A percentile compares a stretch with the other conserved stretches of the same genome.
Conservation (phyloP, 1,140 invertebrate genomes). For the Trichogramma pretiosum region DNA sequence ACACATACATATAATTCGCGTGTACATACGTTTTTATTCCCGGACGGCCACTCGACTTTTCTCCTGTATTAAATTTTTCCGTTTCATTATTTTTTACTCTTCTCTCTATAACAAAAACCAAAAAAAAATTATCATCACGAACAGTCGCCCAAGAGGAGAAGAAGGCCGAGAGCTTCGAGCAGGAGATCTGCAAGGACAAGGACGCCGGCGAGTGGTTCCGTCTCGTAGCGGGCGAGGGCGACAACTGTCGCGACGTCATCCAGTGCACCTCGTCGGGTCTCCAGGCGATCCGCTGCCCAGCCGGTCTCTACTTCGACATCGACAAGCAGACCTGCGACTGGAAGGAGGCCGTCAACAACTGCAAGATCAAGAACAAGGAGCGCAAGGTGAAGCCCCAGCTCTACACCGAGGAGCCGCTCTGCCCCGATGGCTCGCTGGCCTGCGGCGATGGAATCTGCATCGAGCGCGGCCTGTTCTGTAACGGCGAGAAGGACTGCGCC, state of each 20-base stretch:
- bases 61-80: no score
- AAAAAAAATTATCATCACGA: no score
- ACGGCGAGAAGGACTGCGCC: slow-evolving; percentile 81
- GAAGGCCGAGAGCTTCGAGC: slow-evolving; percentile 78
- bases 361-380: slow-evolving; percentile 84
- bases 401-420: slow-evolving; percentile 85
- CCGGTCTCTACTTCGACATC: slow-evolving; percentile 88
- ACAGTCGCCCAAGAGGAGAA: slow-evolving; percentile 60
- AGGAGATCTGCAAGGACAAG: slow-evolving; percentile 85
- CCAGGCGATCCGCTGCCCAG: slow-evolving; percentile 85
- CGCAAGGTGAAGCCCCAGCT: slow-evolving; percentile 81
- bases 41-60: no score
- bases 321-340: slow-evolving; percentile 94
- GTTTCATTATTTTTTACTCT: no score
- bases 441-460: slow-evolving; percentile 82
- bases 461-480: slow-evolving; percentile 85
- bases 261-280: slow-evolving; percentile 90
- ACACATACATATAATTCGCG: no score
- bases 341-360: slow-evolving; percentile 90
- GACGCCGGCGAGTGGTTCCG: slow-evolving; percentile 94
- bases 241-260: slow-evolving; percentile 90
- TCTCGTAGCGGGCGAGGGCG: slow-evolving; percentile 77
- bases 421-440: slow-evolving; percentile 75
- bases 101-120: neutral
- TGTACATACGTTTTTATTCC: no score